phyloP scores from a whole-genome alignment of 2,888 invertebrate genomes.

The Cloeon dipterum region DNA sequence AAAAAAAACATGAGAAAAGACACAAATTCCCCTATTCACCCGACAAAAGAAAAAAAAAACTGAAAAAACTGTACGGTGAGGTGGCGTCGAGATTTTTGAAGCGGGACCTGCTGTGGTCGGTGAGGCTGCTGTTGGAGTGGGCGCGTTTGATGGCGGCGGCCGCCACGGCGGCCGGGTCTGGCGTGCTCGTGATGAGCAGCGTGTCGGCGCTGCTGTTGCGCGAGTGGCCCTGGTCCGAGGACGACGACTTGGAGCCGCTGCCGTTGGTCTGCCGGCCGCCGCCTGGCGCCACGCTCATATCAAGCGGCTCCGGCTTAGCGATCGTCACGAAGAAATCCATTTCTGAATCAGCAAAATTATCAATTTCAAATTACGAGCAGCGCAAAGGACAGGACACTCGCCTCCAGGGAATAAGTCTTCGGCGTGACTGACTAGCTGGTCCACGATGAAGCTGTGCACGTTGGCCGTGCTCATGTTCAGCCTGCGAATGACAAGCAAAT shows the following conservation, averaged over 20 bases:
- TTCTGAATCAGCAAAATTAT: slow-evolving; percentile 18
- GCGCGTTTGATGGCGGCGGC: slow-evolving; percentile 29
- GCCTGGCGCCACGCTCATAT: slow-evolving; percentile 23
- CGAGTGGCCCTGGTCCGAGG: slow-evolving; percentile 19
- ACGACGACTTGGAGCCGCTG: slow-evolving; percentile 17
- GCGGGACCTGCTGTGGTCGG: slow-evolving; percentile 23
- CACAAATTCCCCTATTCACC: not conserved
- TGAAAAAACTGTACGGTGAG: too few species aligned
- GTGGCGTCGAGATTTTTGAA: too few species aligned
- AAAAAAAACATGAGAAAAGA: slow-evolving; percentile 3
- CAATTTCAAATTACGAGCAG: not conserved
- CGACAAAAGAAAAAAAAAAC: too few species aligned
- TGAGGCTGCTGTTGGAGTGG: slow-evolving; percentile 41
- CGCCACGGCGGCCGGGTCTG: slow-evolving; percentile 16
- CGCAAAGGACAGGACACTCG: slow-evolving; percentile 7
- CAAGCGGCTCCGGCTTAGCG: slow-evolving; percentile 25
- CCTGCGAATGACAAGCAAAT: slow-evolving; percentile 13
- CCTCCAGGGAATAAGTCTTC: slow-evolving; percentile 60
- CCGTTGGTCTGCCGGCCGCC: slow-evolving; percentile 25
- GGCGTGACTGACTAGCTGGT: slow-evolving; percentile 52
- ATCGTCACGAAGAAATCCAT: slow-evolving; percentile 45
- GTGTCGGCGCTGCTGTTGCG: slow-evolving; percentile 35
- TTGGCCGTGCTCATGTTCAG: slow-evolving; percentile 65
- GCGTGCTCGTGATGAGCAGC: slow-evolving; percentile 20
- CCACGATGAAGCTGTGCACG: slow-evolving; percentile 64